A percentile compares a stretch with the other conserved stretches of the same genome.
Evolutionary conservation across 2,113 vertebrate species (phyloP).

Genomic region (Istiophorus platypterus): DNA sequence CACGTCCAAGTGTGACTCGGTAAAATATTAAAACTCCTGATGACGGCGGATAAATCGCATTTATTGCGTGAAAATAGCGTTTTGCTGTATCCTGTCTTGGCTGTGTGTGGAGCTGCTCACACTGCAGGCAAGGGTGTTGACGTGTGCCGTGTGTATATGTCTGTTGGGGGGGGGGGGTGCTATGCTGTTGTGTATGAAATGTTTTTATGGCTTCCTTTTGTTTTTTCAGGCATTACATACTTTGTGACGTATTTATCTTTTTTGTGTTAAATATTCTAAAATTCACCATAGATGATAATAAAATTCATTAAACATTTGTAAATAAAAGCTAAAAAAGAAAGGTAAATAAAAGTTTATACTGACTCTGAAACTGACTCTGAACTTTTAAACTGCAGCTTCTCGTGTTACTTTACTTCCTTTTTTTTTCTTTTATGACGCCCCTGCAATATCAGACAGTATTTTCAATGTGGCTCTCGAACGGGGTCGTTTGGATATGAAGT

Average conservation of each 20-base stretch:
- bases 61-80: neutral
- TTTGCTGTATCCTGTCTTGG: neutral
- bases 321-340: slow-evolving; percentile 5
- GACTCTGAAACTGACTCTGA: neutral
- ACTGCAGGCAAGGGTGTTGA: slow-evolving; percentile 1
- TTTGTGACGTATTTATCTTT: too few relatives aligned
- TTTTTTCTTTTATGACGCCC: neutral
- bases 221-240: neutral
- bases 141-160: neutral
- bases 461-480: neutral
- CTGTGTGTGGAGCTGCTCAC: neutral
- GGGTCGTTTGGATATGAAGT: too few relatives aligned
- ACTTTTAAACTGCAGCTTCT: neutral
- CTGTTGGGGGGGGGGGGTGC: too few relatives aligned
- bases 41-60: neutral
- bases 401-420: neutral
- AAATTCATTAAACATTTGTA: too few relatives aligned
- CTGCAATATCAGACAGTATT: neutral
- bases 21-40: neutral
- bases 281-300: too few relatives aligned
- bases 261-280: neutral
- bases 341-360: too few relatives aligned
- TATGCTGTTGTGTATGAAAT: neutral
- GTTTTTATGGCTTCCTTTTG: neutral
- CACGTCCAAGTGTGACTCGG: slow-evolving; percentile 48